Base-by-base conservation (phyloP, 92 coral and sea anemone genomes). In the Parazoanthus darwini region DNA sequence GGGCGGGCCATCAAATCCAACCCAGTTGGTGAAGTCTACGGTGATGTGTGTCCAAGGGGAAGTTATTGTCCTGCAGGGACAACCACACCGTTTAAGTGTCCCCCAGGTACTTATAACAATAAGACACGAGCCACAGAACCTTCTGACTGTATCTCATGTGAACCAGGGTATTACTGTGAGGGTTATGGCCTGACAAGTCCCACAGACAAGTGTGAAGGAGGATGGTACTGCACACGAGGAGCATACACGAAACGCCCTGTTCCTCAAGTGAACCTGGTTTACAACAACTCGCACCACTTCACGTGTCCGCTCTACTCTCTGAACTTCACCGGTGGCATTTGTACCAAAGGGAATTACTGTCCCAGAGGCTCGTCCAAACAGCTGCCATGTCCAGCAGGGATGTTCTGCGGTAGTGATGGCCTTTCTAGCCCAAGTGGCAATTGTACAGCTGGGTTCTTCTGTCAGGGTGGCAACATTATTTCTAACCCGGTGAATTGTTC, bases 41-140 rank as follows among this genome's bases (percentile, higher is more conserved):
- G 99, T 23, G 94, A 89, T 83, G 89, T 95, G 18, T 97, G 99
- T 70, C 98, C 97, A 20, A 81, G 82, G 5, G 99, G 99, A 33
- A 93, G 91, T 88, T 97, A 92, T 77, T 97, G 99, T 54, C 96
- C 98, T 1, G 59, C 75, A 44, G 93, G 91, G 39, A 95, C 98
- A 42, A 93, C 99, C 50, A 95, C 99, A 5, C 98, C 99, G 54
- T 95, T 94, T 78, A 97, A 97, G 86, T 97, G 99, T 84, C 98
- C 99, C 1, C 99, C 99, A 26, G 99, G 99, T 63, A 93, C 99
- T 54, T 97, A 93, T 58, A 95, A 95, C 92, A 97, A 95, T 71
- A 81, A 81, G 74, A 97, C 97, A 14, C 63, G 90, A 77, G 99
- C 96, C 46, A 79, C 98, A 16, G 83, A 89, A 63, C 87, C 98